phyloP scores from a whole-genome alignment of 2,113 vertebrate species.

The Paedocypris sp. region DNA sequence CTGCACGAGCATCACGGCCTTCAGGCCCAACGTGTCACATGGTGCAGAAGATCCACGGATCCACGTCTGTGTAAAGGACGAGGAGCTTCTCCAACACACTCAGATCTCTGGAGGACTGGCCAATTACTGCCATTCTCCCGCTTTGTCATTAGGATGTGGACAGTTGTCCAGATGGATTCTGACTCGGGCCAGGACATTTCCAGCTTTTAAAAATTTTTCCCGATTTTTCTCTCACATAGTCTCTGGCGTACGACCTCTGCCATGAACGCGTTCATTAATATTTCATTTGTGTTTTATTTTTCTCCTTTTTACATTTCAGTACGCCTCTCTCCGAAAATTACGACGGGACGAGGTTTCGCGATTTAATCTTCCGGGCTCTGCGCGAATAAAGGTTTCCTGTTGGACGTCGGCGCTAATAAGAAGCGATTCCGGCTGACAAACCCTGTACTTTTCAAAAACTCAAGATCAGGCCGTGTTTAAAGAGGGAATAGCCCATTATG shows the following conservation, averaged over 20 bases:
- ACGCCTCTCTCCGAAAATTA: no score
- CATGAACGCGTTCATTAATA: constrained; percentile 3
- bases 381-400: neutral
- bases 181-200: constrained; percentile 42
- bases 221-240: neutral
- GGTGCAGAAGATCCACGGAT: no score
- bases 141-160: constrained; percentile 65
- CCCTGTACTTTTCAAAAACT: constrained; percentile 29
- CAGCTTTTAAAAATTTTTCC: no score
- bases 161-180: constrained; percentile 61
- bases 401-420: constrained; percentile 18
- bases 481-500: constrained; percentile 38
- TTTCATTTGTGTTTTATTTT: no score
- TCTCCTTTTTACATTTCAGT: no score
- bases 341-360: no score
- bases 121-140: constrained; percentile 72
- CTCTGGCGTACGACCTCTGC: constrained; percentile 1
- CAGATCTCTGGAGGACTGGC: constrained; percentile 63
- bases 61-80: no score
- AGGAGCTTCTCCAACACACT: constrained; percentile 47
- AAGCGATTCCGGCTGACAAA: constrained; percentile 26
- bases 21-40: neutral
- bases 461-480: constrained; percentile 45
- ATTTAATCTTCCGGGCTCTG: neutral
- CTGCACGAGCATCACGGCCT: neutral